A percentile compares a stretch with the other conserved stretches of the same genome.
These are phyloP conservation scores for Leptura quadrifasciata DNA, from an alignment of 2,888 invertebrate species.

Conservation along the genomic window DNA sequence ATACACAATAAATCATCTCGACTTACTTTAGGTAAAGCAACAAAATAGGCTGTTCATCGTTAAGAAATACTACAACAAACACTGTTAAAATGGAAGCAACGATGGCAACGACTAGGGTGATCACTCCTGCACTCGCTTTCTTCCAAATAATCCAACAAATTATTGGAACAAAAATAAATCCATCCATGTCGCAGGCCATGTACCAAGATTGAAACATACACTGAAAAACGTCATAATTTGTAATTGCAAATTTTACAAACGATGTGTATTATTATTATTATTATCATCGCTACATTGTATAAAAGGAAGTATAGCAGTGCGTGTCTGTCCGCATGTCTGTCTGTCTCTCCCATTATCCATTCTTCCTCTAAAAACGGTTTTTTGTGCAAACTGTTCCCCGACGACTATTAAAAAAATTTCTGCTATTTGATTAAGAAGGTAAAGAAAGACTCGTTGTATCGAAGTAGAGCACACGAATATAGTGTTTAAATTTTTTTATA, in stretches of 20 bases:
- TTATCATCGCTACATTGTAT: no score
- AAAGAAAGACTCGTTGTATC: no score
- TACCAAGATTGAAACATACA: constrained; percentile 78
- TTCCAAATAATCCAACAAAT: constrained; percentile 63
- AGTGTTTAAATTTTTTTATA: no score
- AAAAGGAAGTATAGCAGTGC: no score
- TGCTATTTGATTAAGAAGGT: no score
- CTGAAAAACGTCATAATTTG: constrained; percentile 64
- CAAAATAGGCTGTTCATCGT: constrained; percentile 65
- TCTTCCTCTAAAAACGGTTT: no score
- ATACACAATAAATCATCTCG: neutral
- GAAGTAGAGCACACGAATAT: no score
- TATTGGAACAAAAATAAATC: constrained; percentile 63
- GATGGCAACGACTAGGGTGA: constrained; percentile 53
- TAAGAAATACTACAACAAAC: constrained; percentile 63
- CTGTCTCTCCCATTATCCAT: no score
- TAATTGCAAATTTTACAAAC: neutral
- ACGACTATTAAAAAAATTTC: no score
- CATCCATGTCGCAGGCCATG: constrained; percentile 65
- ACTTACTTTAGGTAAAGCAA: constrained; percentile 67
- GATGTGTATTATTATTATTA: no score
- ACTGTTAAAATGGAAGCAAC: constrained; percentile 61
- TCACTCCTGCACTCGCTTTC: constrained; percentile 61
- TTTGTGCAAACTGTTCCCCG: no score
- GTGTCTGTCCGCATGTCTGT: no score